phyloP scores from a whole-genome alignment of 2,888 invertebrate genomes.

The Lithosia quadra region DNA sequence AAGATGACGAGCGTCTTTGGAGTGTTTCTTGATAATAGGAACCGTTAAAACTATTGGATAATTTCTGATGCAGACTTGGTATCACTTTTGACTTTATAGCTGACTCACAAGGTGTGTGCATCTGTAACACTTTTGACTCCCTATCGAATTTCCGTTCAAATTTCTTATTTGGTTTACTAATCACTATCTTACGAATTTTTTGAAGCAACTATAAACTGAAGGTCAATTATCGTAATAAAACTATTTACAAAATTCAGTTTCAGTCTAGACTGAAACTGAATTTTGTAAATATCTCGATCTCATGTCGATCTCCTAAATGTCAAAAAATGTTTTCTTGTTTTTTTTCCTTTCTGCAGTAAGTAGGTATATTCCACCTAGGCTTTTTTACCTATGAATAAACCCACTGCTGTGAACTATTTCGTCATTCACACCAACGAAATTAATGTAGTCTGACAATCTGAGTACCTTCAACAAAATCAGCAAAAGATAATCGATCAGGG shows the following conservation, averaged over 20 bases:
- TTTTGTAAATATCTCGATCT: too few species aligned
- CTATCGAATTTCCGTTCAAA: background rate
- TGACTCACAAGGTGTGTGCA: background rate
- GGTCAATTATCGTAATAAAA: too few species aligned
- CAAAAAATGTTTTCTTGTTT: too few species aligned
- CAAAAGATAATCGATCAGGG: constrained; percentile 59
- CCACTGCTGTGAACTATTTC: background rate
- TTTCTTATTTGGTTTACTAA: too few species aligned
- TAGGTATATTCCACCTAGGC: background rate
- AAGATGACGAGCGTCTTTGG: background rate
- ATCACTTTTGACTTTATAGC: background rate
- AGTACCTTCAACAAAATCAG: constrained; percentile 38
- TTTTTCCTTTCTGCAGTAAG: too few species aligned
- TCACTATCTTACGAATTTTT: background rate
- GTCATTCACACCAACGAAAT: background rate
- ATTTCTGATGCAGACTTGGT: background rate
- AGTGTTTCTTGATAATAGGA: background rate
- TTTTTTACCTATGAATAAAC: background rate
- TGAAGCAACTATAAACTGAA: too few species aligned
- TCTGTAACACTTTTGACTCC: background rate
- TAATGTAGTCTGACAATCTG: constrained; percentile 27
- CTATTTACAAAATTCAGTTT: too few species aligned
- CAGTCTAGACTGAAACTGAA: too few species aligned
- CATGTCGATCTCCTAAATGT: too few species aligned
- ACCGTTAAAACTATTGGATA: too few species aligned